Evolutionary conservation across 2,888 invertebrate genomes (phyloP).

Genomic region (Cerastoderma edule): DNA sequence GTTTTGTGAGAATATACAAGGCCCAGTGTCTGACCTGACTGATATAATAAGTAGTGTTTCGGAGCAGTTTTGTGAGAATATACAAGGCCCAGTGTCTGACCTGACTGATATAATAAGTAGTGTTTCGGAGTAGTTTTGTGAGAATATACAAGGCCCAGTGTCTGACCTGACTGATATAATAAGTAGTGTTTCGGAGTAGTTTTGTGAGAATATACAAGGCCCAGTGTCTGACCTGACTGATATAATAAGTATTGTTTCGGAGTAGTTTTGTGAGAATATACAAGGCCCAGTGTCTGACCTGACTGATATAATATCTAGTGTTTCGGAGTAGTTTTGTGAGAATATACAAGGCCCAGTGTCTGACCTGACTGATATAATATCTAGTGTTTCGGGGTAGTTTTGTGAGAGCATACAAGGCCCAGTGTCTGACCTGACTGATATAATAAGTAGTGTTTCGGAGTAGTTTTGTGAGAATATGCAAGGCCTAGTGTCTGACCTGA

Average conservation of each 20-base stretch:
- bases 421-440: constrained; percentile 17
- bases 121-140: constrained; percentile 17
- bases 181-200: constrained; percentile 26
- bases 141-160: constrained; percentile 25
- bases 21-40: constrained; percentile 15
- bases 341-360: constrained; percentile 25
- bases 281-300: constrained; percentile 20
- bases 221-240: constrained; percentile 13
- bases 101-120: constrained; percentile 29
- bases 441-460: constrained; percentile 31
- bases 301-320: constrained; percentile 28
- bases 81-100: constrained; percentile 23
- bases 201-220: constrained; percentile 22
- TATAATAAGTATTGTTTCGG: constrained; percentile 31
- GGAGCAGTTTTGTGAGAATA: constrained; percentile 14
- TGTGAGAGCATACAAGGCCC: constrained; percentile 19
- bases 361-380: constrained; percentile 27
- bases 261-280: constrained; percentile 17
- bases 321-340: constrained; percentile 17
- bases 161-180: constrained; percentile 24
- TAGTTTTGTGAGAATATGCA: constrained; percentile 18
- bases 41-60: constrained; percentile 30
- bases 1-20: constrained; percentile 22
- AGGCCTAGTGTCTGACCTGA: constrained; percentile 17
- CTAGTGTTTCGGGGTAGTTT: constrained; percentile 20